Percentiles rank a stretch among this genome's conserved stretches.
These are phyloP conservation scores for Tenthredo amoena DNA, from an alignment of 2,888 invertebrate genomes.

Conservation along the genomic window DNA sequence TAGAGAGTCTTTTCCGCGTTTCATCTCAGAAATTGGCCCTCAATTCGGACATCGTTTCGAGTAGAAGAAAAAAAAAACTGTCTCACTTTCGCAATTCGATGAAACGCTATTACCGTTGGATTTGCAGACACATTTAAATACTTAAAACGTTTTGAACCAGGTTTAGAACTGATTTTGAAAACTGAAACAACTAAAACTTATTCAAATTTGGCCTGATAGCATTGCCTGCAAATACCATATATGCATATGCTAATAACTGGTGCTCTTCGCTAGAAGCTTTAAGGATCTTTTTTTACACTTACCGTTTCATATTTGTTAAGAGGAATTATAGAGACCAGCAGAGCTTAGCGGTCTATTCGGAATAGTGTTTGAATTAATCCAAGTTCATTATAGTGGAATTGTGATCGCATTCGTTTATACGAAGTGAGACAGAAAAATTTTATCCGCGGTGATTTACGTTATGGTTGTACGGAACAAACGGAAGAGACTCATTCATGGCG, in stretches of 20 bases:
- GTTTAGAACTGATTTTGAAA: neutral
- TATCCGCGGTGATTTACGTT: too few species aligned
- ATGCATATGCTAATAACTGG: neutral
- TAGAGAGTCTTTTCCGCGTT: neutral
- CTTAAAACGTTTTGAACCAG: too few species aligned
- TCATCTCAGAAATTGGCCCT: too few species aligned
- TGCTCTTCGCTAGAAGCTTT: neutral
- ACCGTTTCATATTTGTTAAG: neutral
- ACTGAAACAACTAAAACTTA: neutral
- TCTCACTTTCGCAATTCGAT: neutral
- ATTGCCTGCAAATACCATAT: neutral
- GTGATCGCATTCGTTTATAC: too few species aligned
- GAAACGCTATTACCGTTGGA: neutral
- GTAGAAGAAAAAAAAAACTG: neutral
- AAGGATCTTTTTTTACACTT: neutral
- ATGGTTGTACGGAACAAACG: too few species aligned
- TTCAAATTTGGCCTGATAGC: neutral
- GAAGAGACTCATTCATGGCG: too few species aligned
- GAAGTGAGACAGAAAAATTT: too few species aligned
- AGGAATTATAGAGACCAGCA: neutral
- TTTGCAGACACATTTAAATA: neutral
- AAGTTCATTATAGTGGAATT: neutral
- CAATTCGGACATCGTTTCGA: neutral
- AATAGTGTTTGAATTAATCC: neutral
- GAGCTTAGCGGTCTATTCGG: neutral